Evolutionary conservation across 2,797 vertebrate species (phyloP).

Genomic region (Gadopsis marmoratus): DNA sequence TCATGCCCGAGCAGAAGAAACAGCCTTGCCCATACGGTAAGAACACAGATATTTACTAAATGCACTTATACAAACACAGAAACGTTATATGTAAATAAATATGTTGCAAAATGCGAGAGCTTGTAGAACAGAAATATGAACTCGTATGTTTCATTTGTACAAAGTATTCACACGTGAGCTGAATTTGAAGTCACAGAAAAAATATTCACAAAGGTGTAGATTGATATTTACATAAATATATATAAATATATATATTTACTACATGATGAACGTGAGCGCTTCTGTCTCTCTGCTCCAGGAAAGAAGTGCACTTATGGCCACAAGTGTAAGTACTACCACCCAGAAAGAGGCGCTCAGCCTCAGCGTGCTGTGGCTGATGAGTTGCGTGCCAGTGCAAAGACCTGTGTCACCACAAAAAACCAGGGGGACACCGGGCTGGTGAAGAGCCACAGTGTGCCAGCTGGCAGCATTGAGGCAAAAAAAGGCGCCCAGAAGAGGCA

Average conservation of each 20-base stretch:
- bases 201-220: too few relatives aligned
- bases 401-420: constrained; percentile 86
- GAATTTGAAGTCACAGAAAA: too few relatives aligned
- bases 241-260: neutral
- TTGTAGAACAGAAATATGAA: too few relatives aligned
- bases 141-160: too few relatives aligned
- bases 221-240: too few relatives aligned
- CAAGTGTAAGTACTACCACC: constrained; percentile 99
- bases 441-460: constrained; percentile 97
- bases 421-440: constrained; percentile 90
- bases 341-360: constrained; percentile 94
- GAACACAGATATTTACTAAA: neutral
- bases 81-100: neutral
- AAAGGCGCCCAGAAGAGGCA: constrained; percentile 91
- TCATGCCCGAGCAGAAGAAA: constrained; percentile 94
- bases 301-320: constrained; percentile 99
- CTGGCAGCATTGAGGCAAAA: constrained; percentile 87
- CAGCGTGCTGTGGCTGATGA: constrained; percentile 97
- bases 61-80: neutral
- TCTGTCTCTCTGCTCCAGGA: constrained; percentile 80
- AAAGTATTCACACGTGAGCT: too few relatives aligned
- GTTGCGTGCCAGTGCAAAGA: constrained; percentile 95
- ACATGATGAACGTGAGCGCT: neutral
- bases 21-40: constrained; percentile 95
- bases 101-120: too few relatives aligned